These are phyloP conservation scores for Heliocidaris erythrogramma DNA, from an alignment of 35 echinoderm and acorn worm genomes.

Conservation along the genomic window DNA sequence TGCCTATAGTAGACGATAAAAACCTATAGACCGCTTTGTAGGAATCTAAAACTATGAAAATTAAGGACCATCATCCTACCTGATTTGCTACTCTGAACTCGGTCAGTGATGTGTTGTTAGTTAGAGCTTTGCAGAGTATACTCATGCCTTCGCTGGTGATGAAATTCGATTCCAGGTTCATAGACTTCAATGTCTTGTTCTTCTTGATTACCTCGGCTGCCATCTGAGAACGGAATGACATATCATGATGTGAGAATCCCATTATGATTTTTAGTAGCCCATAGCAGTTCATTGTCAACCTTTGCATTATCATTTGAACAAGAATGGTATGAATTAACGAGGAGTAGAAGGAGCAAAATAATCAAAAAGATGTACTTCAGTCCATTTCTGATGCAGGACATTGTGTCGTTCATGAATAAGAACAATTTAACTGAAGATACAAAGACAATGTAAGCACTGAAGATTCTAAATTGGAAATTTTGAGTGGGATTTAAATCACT, in stretches of 20 bases:
- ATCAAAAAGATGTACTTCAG: no score
- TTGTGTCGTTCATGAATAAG: no score
- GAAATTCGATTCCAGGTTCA: slow-evolving; percentile 97
- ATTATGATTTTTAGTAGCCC: background rate
- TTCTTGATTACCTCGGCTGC: slow-evolving; percentile 73
- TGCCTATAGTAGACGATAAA: no score
- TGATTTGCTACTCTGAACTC: slow-evolving; percentile 95
- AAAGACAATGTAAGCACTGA: no score
- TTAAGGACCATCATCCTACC: slow-evolving; percentile 51
- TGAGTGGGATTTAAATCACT: no score
- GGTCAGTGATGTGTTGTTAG: slow-evolving; percentile 71
- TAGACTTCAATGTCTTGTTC: slow-evolving; percentile 70
- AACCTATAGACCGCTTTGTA: background rate
- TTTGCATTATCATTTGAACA: no score
- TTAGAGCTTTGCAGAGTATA: slow-evolving; percentile 75
- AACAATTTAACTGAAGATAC: no score
- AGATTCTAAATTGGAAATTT: no score
- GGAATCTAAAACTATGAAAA: background rate
- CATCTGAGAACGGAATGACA: slow-evolving; percentile 48
- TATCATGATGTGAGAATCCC: background rate
- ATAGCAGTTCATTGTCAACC: no score
- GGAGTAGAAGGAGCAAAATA: no score
- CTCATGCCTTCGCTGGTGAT: slow-evolving; percentile 84
- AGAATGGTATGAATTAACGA: no score
- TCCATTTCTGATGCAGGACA: no score